Percentiles rank a stretch among this genome's conserved stretches.
These are phyloP conservation scores for Coenobita brevimanus DNA, from an alignment of 1,140 invertebrate species.

Conservation along the genomic window DNA sequence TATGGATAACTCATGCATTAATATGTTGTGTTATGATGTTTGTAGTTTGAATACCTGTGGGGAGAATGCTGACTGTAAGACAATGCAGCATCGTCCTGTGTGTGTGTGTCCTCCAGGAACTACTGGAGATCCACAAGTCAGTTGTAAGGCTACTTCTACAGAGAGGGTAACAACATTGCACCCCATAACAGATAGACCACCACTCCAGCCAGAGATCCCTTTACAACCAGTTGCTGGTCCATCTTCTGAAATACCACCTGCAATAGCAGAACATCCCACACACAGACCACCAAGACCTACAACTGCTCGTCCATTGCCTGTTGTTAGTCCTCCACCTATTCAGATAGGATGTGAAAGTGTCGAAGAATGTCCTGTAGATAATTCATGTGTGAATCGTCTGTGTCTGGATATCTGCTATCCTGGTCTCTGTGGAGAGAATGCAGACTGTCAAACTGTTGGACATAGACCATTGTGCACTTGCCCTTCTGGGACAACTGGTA, in stretches of 20 bases:
- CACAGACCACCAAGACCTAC: neutral
- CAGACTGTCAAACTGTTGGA: conserved; percentile 87
- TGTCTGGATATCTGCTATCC: conserved; percentile 71
- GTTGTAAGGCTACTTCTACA: conserved; percentile 44
- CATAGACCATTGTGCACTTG: conserved; percentile 82
- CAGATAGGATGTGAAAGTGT: conserved; percentile 79
- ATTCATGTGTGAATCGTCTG: conserved; percentile 66
- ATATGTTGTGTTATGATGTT: conserved; percentile 69
- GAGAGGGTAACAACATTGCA: neutral
- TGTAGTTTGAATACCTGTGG: conserved; percentile 71
- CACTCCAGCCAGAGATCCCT: too few species aligned
- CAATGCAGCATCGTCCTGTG: conserved; percentile 82
- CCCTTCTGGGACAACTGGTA: conserved; percentile 85
- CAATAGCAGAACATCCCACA: neutral
- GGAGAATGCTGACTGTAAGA: conserved; percentile 73
- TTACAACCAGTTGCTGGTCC: neutral
- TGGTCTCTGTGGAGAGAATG: conserved; percentile 80
- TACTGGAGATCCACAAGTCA: conserved; percentile 76
- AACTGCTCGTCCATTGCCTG: neutral
- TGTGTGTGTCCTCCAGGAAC: conserved; percentile 89
- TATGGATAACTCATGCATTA: conserved; percentile 65
- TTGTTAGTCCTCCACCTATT: conserved; percentile 4
- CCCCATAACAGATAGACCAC: too few species aligned
- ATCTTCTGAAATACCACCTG: neutral
- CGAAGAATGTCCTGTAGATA: conserved; percentile 78